Evolutionary conservation across 2,113 vertebrate species (phyloP).

Genomic region (Heteronetta atricapilla): DNA sequence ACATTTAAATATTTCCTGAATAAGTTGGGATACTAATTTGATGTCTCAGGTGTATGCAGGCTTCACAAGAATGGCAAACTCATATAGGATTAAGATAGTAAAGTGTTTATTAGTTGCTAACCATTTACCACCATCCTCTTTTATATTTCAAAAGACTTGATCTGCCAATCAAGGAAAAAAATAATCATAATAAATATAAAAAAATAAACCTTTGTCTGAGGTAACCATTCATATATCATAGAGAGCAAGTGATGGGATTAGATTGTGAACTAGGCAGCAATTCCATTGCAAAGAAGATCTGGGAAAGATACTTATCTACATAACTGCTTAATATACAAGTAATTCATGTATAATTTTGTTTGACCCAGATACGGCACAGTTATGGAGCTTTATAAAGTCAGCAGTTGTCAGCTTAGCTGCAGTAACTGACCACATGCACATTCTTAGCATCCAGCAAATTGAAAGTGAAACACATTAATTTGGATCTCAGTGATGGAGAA

Average conservation of each 20-base stretch:
- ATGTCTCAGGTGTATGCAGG: background rate
- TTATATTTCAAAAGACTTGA: background rate
- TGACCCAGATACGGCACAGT: background rate
- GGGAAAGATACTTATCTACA: background rate
- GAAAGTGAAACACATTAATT: background rate
- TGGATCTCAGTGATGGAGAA: background rate
- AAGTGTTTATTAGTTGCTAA: background rate
- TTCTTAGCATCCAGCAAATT: background rate
- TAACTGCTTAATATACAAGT: background rate
- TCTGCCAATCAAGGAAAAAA: background rate
- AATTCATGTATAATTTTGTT: background rate
- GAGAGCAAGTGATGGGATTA: background rate
- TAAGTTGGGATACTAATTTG: background rate
- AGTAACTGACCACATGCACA: background rate
- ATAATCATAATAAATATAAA: no score
- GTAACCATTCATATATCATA: background rate
- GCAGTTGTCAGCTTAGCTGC: background rate
- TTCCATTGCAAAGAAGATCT: background rate
- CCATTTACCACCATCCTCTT: background rate
- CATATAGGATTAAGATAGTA: background rate
- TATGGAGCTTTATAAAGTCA: background rate
- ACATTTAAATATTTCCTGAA: background rate
- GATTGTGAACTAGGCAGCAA: fast-evolving
- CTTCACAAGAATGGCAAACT: background rate
- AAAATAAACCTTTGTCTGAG: background rate